Percentiles rank a stretch among this genome's conserved stretches.
These are phyloP conservation scores for Lithobates pipiens DNA, from an alignment of 2,797 vertebrate genomes.

Conservation along the genomic window DNA sequence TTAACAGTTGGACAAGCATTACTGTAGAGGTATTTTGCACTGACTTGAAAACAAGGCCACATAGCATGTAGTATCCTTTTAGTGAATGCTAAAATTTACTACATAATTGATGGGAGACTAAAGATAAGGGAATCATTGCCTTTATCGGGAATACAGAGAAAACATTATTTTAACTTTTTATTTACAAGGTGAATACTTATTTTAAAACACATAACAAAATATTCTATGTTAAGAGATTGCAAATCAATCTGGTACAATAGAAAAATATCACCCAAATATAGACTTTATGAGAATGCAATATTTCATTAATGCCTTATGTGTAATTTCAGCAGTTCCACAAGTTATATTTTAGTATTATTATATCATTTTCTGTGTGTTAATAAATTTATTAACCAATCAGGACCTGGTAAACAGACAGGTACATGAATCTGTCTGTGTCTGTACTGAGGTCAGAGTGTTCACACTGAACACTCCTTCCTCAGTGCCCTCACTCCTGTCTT, in stretches of 20 bases:
- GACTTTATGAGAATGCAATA: neutral
- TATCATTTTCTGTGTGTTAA: too few species aligned
- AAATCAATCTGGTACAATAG: neutral
- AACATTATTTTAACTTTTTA: neutral
- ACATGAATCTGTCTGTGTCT: too few species aligned
- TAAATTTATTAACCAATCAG: too few species aligned
- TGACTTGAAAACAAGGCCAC: conserved; percentile 53
- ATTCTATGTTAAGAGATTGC: too few species aligned
- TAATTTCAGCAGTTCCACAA: too few species aligned
- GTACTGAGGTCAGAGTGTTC: too few species aligned
- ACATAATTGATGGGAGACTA: conserved; percentile 40
- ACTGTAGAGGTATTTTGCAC: conserved; percentile 62
- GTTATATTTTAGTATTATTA: too few species aligned
- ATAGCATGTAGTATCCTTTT: conserved; percentile 34
- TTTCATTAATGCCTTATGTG: neutral
- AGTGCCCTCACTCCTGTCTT: too few species aligned
- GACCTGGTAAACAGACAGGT: too few species aligned
- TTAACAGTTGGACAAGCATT: conserved; percentile 67
- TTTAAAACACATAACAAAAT: neutral
- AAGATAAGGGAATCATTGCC: conserved; percentile 6
- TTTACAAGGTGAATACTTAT: neutral
- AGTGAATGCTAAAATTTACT: conserved; percentile 47
- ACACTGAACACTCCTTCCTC: too few species aligned
- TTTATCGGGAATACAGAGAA: neutral
- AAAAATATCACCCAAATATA: neutral